A percentile compares a stretch with the other conserved stretches of the same genome.
Evolutionary conservation across 2,113 vertebrate genomes (phyloP).

Genomic region (Pterocles burchelli): DNA sequence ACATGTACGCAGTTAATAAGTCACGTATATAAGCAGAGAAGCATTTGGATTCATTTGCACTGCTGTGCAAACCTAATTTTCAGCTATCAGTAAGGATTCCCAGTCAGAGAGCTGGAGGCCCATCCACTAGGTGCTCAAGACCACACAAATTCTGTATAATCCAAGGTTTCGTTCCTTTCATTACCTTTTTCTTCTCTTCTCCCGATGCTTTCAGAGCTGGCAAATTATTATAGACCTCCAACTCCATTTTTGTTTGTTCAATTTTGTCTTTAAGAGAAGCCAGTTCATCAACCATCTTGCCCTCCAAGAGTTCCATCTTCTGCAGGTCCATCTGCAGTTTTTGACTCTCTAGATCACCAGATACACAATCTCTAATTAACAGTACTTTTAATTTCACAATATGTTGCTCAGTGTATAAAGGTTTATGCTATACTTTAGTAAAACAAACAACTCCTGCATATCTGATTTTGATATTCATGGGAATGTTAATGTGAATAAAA

Average conservation of each 20-base stretch:
- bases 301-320: conserved; percentile 93
- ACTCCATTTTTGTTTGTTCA: conserved; percentile 80
- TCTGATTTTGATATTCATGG: not conserved
- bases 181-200: conserved; percentile 90
- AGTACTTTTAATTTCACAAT: not conserved
- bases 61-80: not conserved
- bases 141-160: not conserved
- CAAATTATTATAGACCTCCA: conserved; percentile 86
- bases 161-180: not conserved
- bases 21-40: not conserved
- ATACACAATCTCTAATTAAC: conserved; percentile 6
- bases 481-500: not conserved
- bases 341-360: conserved; percentile 83
- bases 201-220: conserved; percentile 82
- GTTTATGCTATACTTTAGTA: not conserved
- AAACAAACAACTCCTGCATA: not conserved
- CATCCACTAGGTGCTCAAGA: not conserved
- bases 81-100: not conserved
- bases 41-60: not conserved
- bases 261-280: conserved; percentile 84
- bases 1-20: not conserved
- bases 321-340: conserved; percentile 91
- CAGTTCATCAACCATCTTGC: conserved; percentile 89
- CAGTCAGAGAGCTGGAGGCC: not conserved
- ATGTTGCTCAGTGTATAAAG: not conserved